phyloP scores from a whole-genome alignment of 1,140 invertebrate genomes.

The Cydia amplana region DNA sequence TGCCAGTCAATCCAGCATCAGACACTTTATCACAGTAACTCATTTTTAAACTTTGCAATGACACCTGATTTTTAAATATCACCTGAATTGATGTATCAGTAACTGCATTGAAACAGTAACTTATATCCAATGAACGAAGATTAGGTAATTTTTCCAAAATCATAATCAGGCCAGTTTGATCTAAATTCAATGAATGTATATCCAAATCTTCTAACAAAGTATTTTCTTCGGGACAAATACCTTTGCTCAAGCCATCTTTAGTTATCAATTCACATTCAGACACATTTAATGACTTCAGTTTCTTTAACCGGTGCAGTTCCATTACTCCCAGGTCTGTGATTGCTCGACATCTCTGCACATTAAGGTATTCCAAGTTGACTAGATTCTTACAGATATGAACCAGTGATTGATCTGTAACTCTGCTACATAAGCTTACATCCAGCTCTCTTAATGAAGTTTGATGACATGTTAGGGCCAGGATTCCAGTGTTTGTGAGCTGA shows the following conservation, averaged over 20 bases:
- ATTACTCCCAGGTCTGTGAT: constrained; percentile 82
- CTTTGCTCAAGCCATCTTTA: constrained; percentile 80
- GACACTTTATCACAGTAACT: constrained; percentile 84
- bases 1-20: constrained; percentile 84
- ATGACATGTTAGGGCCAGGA: constrained; percentile 78
- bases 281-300: constrained; percentile 82
- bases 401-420: constrained; percentile 83
- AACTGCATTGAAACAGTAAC: constrained; percentile 84
- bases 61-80: constrained; percentile 82
- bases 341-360: constrained; percentile 81
- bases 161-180: constrained; percentile 81
- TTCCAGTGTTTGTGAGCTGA: constrained; percentile 83
- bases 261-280: constrained; percentile 84
- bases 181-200: constrained; percentile 82
- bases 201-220: constrained; percentile 77
- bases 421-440: constrained; percentile 82
- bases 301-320: constrained; percentile 78
- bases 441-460: constrained; percentile 81
- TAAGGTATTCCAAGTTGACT: constrained; percentile 78
- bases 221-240: constrained; percentile 79
- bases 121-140: constrained; percentile 82
- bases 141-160: constrained; percentile 80
- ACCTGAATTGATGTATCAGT: constrained; percentile 84
- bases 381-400: constrained; percentile 81
- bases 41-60: constrained; percentile 81